A percentile compares a stretch with the other conserved stretches of the same genome.
Evolutionary conservation across 2,888 invertebrate genomes (phyloP).

Genomic region (Melinaea menophilus): DNA sequence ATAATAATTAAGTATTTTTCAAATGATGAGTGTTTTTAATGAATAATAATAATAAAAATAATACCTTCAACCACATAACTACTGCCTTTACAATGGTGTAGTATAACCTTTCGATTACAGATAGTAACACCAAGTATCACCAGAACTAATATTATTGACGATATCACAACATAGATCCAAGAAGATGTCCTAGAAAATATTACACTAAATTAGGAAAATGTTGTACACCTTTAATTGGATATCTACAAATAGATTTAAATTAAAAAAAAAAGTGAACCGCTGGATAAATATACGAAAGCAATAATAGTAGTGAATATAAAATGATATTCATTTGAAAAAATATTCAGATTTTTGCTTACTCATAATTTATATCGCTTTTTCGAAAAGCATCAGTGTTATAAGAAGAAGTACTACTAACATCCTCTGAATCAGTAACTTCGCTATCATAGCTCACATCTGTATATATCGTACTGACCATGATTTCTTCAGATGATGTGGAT

Average conservation of each 20-base stretch:
- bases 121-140: slow-evolving; percentile 10
- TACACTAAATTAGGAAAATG: not conserved
- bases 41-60: not conserved
- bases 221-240: too few relatives aligned
- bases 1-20: not conserved
- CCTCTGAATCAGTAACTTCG: not conserved
- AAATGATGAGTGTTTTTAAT: too few relatives aligned
- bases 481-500: not conserved
- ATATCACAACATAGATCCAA: slow-evolving; percentile 30
- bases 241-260: too few relatives aligned
- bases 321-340: too few relatives aligned
- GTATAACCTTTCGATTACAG: slow-evolving; percentile 30
- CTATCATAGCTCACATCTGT: not conserved
- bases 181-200: slow-evolving; percentile 30
- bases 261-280: too few relatives aligned
- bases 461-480: slow-evolving; percentile 1
- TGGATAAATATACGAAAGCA: too few relatives aligned
- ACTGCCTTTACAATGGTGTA: slow-evolving; percentile 29
- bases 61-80: slow-evolving; percentile 39
- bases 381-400: too few relatives aligned
- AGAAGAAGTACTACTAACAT: not conserved
- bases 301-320: too few relatives aligned
- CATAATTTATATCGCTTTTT: too few relatives aligned
- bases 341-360: too few relatives aligned
- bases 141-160: slow-evolving; percentile 21